Evolutionary conservation across 1,140 invertebrate genomes (phyloP), one percentile per base, ranked within the genome.

Genomic region (Drosophila insularis): DNA sequence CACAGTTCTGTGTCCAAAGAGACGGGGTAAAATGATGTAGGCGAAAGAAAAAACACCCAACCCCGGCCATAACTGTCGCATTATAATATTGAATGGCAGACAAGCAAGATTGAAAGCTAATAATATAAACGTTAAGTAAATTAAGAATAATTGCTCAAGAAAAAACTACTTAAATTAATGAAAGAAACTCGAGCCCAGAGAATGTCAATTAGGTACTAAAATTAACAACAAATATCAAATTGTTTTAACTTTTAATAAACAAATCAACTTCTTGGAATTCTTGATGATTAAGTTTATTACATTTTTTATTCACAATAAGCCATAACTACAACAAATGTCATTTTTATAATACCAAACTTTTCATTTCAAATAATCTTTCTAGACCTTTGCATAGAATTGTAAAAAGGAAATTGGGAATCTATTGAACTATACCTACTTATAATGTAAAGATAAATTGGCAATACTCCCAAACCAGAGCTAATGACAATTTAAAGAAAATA

Each of bases 81-180:
- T 89, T 87, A 87, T 78, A 89, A 89, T 89, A 89, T 87, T 89
- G 84, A 84, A 89, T 87, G 74, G 76, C 84, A 70, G 66, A 40
- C 54, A 46, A 65, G 35, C 35, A 50, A 50, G 40, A 69, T 58
- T 64, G 63, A 40, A 58, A 43, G 40, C 60, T 43, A 46, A 63
- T 27, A 46, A 14, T 27, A 60, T 14, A 35, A 23, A 58, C 32
- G 6, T 35, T 17, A 35, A 56, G n/a, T 56, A 31, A 27, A 31
- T 31, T 56, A 56, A 35, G 14, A 56, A 17, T n/a, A 56, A 56
- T 14, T 56, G 13, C 23, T n/a, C 46, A 19, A 17, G 17, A 11
- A n/a, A 32, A 55, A 23, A 13, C 23, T 54, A 13, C 3, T 46
- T 17, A 14, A 46, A 46, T 8, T 13, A 27, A 0, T 21, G 19